Base-by-base conservation (phyloP, 2,113 vertebrate genomes). In the Psettodes erumei region DNA sequence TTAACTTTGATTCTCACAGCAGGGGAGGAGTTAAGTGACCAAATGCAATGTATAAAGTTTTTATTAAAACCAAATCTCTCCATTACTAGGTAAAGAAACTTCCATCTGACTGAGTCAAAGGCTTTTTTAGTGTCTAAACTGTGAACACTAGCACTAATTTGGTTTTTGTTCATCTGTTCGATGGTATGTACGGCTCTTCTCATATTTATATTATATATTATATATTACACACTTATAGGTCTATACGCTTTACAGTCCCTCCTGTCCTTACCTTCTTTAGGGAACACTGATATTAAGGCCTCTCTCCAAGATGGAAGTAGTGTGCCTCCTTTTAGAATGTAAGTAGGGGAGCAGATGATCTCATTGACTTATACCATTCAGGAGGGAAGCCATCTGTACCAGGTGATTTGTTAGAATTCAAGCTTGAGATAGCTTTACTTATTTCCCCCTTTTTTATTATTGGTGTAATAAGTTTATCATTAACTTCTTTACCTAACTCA, bases 281-380 rank as follows among this genome's bases (percentile, higher is more conserved):
- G 28, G 15, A 45, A 43, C 11, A 58, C 27, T 8, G 65, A 68
- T 18, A 68, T 68, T 16, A 53, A 51, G n/a, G 32, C 64, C 23
- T 67, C 64, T 19, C 50, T 27, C 65, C 33, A 54, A 11, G 65
- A 40, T 5, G 48, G 47, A 16, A 32, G 64, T 5, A 6, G 1
- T 1, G 47, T 1, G 47, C 48, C 50, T 16, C 25, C 35, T 12
- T 53, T 45, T 19, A 68, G 11, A 19, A 51, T 40, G 8, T 42
- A 53, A n/a, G 54, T 68, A 56, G 43, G 19, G 11, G 28, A 47
- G 38, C 1, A 56, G 8, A 7, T 10, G 2, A 11, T 55, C 25
- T 42, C 50, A 67, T 67, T 18, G 21, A 6, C 23, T 54, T 54
- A 19, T 67, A 54, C 33, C 35, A 38, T 21, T 66, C 47, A 2